Evolutionary conservation across 2,888 invertebrate genomes (phyloP).

Genomic region (Micoletzkya japonica): DNA sequence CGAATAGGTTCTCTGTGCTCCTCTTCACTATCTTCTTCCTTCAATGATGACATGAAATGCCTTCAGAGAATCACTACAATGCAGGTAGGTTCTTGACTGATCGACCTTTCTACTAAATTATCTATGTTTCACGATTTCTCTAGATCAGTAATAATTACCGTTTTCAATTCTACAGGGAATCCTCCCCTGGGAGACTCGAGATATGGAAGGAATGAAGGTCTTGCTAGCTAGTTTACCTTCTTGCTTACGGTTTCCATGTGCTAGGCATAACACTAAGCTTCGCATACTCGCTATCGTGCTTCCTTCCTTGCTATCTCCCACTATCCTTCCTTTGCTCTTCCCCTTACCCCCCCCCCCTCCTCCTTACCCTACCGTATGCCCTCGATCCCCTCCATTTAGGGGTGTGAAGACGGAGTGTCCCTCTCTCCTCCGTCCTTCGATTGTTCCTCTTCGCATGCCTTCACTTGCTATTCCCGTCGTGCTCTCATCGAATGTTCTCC

Average conservation of each 20-base stretch:
- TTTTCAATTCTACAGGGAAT: slow-evolving; percentile 1
- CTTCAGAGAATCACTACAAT: slow-evolving; percentile 8
- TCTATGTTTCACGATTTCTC: not conserved
- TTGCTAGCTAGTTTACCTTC: not conserved
- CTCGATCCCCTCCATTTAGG: slow-evolving; percentile 3
- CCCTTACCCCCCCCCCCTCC: not conserved
- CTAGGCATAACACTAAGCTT: not conserved
- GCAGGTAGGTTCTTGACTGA: not conserved
- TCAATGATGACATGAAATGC: slow-evolving; percentile 17
- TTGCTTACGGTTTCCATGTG: not conserved
- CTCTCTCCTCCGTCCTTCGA: not conserved
- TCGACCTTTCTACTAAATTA: not conserved
- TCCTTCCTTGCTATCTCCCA: not conserved
- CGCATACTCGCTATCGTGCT: not conserved
- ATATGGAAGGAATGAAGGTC: slow-evolving; percentile 25
- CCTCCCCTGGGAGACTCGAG: slow-evolving; percentile 18
- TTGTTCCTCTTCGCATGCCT: slow-evolving; percentile 19
- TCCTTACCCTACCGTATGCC: not conserved
- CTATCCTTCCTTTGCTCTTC: not conserved
- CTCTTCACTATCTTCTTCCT: slow-evolving; percentile 11
- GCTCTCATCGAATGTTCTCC: slow-evolving; percentile 23
- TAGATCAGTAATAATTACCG: not conserved
- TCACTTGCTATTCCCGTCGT: slow-evolving; percentile 11
- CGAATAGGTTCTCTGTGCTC: slow-evolving; percentile 18
- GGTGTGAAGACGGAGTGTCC: not conserved